A percentile compares a stretch with the other conserved stretches of the same genome.
phyloP scores from a whole-genome alignment of 2,797 vertebrate genomes.

The Choloepus didactylus region DNA sequence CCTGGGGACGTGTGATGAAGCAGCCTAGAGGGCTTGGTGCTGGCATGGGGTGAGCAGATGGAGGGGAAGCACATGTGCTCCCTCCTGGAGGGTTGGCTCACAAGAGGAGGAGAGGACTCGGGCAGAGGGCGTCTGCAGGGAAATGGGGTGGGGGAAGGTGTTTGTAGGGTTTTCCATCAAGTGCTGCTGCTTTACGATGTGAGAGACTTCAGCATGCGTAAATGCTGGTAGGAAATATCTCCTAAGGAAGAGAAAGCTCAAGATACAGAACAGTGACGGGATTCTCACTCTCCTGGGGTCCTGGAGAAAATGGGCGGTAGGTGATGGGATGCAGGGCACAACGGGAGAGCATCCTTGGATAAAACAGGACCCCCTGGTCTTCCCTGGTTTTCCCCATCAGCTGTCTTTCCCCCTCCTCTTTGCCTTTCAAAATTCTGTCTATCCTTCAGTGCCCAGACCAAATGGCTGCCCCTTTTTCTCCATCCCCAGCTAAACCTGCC shows the following conservation, averaged over 20 bases:
- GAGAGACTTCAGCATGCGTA: neutral
- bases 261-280: neutral
- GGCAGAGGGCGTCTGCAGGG: neutral
- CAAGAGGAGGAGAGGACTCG: rapidly evolving
- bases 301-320: no score
- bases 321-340: no score
- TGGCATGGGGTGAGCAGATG: neutral
- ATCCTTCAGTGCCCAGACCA: neutral
- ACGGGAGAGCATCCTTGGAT: neutral
- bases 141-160: neutral
- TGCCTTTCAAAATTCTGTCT: neutral
- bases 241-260: neutral
- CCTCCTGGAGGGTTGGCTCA: neutral
- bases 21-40: rapidly evolving
- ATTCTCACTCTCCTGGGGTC: no score
- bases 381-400: neutral
- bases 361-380: no score
- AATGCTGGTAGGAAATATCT: neutral
- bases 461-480: neutral
- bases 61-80: rapidly evolving
- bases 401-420: neutral
- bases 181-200: neutral
- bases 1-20: rapidly evolving
- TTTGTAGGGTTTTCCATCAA: neutral
- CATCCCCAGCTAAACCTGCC: neutral